Evolutionary conservation across 1,140 invertebrate genomes (phyloP).

Genomic region (Himalopsyche phryganea): DNA sequence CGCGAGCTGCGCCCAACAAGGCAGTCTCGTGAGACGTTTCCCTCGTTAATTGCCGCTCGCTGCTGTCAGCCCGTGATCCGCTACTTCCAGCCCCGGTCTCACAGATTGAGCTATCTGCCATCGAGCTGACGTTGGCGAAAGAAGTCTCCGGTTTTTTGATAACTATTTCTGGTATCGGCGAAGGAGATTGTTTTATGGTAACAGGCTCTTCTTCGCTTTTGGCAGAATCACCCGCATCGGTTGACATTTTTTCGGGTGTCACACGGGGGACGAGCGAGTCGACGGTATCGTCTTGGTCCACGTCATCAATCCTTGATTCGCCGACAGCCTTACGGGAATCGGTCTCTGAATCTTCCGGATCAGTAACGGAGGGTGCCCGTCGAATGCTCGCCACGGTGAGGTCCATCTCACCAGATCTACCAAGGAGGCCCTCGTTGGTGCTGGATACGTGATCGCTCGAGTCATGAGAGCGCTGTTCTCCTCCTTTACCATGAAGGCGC

Average conservation of each 20-base stretch:
- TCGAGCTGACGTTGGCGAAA: constrained; percentile 49
- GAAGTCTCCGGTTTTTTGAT: constrained; percentile 36
- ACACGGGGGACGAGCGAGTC: constrained; percentile 53
- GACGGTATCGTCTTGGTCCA: constrained; percentile 67
- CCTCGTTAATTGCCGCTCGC: constrained; percentile 5
- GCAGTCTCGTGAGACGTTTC: constrained; percentile 4
- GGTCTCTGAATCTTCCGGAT: constrained; percentile 39
- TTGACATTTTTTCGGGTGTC: constrained; percentile 9
- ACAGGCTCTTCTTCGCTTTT: constrained; percentile 36
- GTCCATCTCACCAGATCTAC: constrained; percentile 52
- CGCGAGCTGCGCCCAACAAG: constrained; percentile 23
- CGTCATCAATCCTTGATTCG: constrained; percentile 41
- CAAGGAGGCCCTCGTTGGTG: constrained; percentile 63
- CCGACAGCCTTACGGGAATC: constrained; percentile 30
- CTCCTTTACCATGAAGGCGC: constrained; percentile 64
- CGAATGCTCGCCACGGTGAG: constrained; percentile 46
- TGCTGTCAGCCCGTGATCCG: constrained; percentile 34
- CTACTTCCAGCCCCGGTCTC: constrained; percentile 44
- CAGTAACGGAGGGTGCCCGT: constrained; percentile 37
- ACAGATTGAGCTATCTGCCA: constrained; percentile 48
- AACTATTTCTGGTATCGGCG: constrained; percentile 29
- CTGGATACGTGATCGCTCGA: constrained; percentile 67
- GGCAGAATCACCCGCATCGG: not conserved
- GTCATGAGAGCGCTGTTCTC: constrained; percentile 40
- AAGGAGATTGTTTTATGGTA: constrained; percentile 34